Conservation (phyloP, 30 jellyfish, hydroid and myxozoan species). For the Turritopsis dohrnii region DNA sequence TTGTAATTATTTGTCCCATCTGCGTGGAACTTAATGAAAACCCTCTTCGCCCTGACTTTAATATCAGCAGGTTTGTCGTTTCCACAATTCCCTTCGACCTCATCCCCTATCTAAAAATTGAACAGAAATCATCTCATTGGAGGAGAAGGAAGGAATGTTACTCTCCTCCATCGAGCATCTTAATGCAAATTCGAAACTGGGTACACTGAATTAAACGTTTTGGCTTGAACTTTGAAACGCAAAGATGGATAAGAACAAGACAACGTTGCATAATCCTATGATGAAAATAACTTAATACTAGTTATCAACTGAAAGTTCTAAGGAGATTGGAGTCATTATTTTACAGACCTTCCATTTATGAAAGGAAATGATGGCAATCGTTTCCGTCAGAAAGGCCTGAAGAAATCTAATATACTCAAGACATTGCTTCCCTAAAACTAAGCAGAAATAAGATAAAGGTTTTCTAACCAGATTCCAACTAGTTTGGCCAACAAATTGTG, state of each 20-base stretch:
- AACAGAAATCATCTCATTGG: neutral
- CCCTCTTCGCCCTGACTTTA: slow-evolving; percentile 38
- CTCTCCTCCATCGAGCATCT: no score
- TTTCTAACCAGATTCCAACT: slow-evolving; percentile 36
- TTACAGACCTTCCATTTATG: no score
- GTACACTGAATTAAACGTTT: no score
- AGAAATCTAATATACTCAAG: neutral
- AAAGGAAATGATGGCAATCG: no score
- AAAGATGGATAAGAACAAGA: no score
- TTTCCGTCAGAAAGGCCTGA: neutral
- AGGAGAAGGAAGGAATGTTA: neutral
- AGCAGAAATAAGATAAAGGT: neutral
- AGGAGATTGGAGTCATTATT: no score
- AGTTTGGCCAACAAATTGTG: slow-evolving; percentile 50
- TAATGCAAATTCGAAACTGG: no score
- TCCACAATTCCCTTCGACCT: slow-evolving; percentile 77
- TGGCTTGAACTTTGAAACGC: no score
- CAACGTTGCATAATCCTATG: no score
- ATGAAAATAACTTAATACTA: no score
- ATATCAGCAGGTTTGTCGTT: slow-evolving; percentile 18
- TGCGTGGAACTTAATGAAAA: slow-evolving; percentile 61
- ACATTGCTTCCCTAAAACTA: neutral
- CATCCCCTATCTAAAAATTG: neutral
- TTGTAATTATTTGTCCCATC: slow-evolving; percentile 45
- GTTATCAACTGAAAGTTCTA: no score